A percentile compares a stretch with the other conserved stretches of the same genome.
Evolutionary conservation across 64 coral and sea anemone genomes (phyloP).

Genomic region (Montipora foliosa): DNA sequence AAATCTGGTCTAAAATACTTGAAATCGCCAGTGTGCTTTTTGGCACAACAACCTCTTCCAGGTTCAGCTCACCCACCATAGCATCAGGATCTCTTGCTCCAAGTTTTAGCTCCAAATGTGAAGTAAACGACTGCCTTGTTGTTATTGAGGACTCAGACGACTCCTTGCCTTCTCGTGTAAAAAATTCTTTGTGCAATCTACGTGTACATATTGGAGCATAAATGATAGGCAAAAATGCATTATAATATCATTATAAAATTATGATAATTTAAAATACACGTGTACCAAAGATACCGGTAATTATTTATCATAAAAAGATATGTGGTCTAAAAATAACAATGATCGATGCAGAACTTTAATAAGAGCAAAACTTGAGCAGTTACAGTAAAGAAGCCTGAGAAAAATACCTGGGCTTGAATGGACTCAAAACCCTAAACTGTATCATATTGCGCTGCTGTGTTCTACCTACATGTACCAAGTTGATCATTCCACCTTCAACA

Average conservation of each 20-base stretch:
- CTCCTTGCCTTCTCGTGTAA: slow-evolving; percentile 40
- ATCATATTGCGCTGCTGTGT: too few species aligned
- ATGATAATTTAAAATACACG: too few species aligned
- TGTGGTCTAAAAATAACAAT: neutral
- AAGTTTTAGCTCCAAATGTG: slow-evolving; percentile 80
- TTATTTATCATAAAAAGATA: too few species aligned
- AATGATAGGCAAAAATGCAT: neutral
- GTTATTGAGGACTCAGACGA: slow-evolving; percentile 71
- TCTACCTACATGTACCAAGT: too few species aligned
- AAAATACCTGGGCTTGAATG: too few species aligned
- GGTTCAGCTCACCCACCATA: slow-evolving; percentile 42
- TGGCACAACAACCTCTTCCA: slow-evolving; percentile 68
- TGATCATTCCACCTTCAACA: too few species aligned
- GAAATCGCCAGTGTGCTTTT: slow-evolving; percentile 40
- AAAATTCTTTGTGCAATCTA: slow-evolving; percentile 85
- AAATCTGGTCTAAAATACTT: slow-evolving; percentile 70
- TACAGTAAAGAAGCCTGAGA: too few species aligned
- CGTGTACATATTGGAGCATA: neutral
- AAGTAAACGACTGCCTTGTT: slow-evolving; percentile 83
- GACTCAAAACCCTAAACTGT: too few species aligned
- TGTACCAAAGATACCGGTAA: too few species aligned
- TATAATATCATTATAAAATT: neutral
- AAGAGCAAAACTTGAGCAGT: neutral
- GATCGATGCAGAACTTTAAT: neutral
- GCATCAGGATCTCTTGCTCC: slow-evolving; percentile 64